Evolutionary conservation across 2,888 invertebrate genomes (phyloP).

Genomic region (Cyclophora punctaria): DNA sequence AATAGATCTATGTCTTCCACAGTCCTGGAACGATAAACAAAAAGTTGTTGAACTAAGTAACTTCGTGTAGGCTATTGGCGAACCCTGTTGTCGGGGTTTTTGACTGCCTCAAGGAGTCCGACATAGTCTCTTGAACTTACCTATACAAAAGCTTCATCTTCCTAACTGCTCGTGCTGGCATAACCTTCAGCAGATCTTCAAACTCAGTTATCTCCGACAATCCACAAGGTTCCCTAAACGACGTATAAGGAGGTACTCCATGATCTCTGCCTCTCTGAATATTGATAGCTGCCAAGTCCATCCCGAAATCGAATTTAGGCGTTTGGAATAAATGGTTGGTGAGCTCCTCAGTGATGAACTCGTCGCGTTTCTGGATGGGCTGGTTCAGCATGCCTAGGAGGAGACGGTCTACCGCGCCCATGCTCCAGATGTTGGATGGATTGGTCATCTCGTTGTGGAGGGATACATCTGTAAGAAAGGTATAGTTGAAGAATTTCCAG

Average conservation of each 20-base stretch:
- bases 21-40: constrained; percentile 52
- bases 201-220: constrained; percentile 79
- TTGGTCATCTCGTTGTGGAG: constrained; percentile 86
- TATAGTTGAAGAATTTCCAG: background rate
- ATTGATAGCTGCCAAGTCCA: constrained; percentile 91
- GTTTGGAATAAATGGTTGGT: constrained; percentile 90
- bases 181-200: constrained; percentile 81
- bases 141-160: constrained; percentile 77
- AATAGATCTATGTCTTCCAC: constrained; percentile 91
- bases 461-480: constrained; percentile 78
- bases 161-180: constrained; percentile 77
- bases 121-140: constrained; percentile 25
- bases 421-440: constrained; percentile 81
- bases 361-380: constrained; percentile 85
- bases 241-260: constrained; percentile 85
- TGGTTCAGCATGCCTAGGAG: constrained; percentile 86
- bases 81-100: too few relatives aligned
- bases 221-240: constrained; percentile 88
- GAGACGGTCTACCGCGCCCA: constrained; percentile 86
- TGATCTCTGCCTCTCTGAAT: constrained; percentile 91
- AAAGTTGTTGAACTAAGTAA: too few relatives aligned
- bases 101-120: too few relatives aligned
- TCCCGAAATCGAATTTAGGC: constrained; percentile 80
- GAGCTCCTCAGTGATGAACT: constrained; percentile 86
- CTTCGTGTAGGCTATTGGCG: too few relatives aligned